Evolutionary conservation across 2,888 invertebrate genomes (phyloP), one percentile per base, ranked within the genome.

Genomic region (Drosophila colorata): DNA sequence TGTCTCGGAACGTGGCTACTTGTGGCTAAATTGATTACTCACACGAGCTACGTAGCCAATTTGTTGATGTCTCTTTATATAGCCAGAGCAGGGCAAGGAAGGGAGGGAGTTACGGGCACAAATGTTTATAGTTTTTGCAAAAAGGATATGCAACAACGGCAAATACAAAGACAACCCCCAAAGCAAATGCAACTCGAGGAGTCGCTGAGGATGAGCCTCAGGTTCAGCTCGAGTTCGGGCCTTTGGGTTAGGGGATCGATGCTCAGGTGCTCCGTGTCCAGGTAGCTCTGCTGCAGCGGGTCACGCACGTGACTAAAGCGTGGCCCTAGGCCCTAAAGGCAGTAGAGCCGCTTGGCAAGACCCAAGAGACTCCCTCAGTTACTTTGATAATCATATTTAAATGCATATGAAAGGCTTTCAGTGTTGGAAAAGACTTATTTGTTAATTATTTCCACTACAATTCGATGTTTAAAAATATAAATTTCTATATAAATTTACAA

Each of bases 21-120:
- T 84, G 89, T 82, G 81, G 86, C 82, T 20, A 87, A 89, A 83
- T 83, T 83, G 82, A 83, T 83, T 83, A 83, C 83, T 81, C 88
- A 87, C 83, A 87, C 85, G 89, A 71, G 80, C 83, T 65, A 64
- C 43, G 38, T 64, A 52, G 83, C 68, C 61, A 79, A 79, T 74
- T 78, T 79, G 74, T 78, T 68, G 78, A 82, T 78, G 64, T 49
- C 47, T 56, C 25, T 51, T 18, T 53, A 44, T 43, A 43, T n/a
- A n/a, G 48, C 20, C 8, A 20, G 33, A 23, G 9, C 5, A 43
- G 48, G 53, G 37, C 13, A 31, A 31, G 31, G 9, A 6, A 43
- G 48, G 53, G 37, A 53, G 28, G 28, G 41, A 33, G 43, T 53
- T 40, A 35, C 41, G 43, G 47, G 31, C 48, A 67, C 33, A 33